These are phyloP conservation scores for Tetraneura akinire DNA, from an alignment of 1,140 invertebrate species.

Conservation along the genomic window DNA sequence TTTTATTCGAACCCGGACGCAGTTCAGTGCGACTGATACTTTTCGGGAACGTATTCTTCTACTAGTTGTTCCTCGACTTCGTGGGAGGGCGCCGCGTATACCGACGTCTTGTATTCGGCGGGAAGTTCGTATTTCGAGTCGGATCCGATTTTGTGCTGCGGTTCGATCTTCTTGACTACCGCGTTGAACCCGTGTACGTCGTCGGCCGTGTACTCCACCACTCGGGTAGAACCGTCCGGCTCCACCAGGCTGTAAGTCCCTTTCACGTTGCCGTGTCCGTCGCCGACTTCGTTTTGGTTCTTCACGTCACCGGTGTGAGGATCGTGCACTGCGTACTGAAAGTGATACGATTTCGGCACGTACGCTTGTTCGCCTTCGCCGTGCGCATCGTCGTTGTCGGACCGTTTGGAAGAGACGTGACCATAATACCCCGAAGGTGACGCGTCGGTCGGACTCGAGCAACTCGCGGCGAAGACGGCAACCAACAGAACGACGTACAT, in stretches of 20 bases:
- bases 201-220: conserved; percentile 56
- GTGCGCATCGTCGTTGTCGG: conserved; percentile 9
- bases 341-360: conserved; percentile 58
- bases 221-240: not conserved
- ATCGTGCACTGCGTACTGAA: conserved; percentile 63
- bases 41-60: not conserved
- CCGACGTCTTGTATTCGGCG: not conserved
- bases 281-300: conserved; percentile 64
- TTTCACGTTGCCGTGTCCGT: conserved; percentile 61
- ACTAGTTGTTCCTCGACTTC: not conserved
- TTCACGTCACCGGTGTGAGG: conserved; percentile 65
- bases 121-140: not conserved
- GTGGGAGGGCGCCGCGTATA: not conserved
- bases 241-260: conserved; percentile 23
- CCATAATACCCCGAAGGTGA: not conserved
- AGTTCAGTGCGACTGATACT: too few relatives aligned
- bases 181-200: conserved; percentile 50
- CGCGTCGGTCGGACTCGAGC: not conserved
- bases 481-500: conserved; percentile 55
- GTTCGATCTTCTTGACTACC: conserved; percentile 46
- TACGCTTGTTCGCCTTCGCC: not conserved
- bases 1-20: too few relatives aligned
- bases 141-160: not conserved
- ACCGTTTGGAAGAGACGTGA: not conserved
- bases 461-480: conserved; percentile 39